A percentile compares a stretch with the other conserved stretches of the same genome.
Conservation (phyloP, 2,113 vertebrate species). For the Helogale parvula region DNA sequence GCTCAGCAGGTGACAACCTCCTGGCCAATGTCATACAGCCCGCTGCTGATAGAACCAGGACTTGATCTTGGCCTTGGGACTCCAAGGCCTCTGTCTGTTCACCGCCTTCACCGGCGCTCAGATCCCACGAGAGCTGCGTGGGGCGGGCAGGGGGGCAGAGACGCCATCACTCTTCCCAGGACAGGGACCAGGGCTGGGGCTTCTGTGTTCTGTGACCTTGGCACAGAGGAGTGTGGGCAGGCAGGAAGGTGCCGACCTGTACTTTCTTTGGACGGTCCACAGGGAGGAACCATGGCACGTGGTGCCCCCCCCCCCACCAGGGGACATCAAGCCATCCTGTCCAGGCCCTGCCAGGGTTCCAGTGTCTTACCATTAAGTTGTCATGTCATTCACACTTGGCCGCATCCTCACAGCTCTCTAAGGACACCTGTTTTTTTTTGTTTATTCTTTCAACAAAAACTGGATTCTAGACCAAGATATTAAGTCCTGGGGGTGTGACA, state of each 20-base stretch:
- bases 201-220: not conserved
- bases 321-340: not conserved
- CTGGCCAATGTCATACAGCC: not conserved
- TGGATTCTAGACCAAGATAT: not conserved
- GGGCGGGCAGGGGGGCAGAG: no score
- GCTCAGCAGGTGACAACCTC: not conserved
- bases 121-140: not conserved
- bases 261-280: not conserved
- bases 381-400: not conserved
- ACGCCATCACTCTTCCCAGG: not conserved
- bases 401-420: not conserved
- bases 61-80: not conserved
- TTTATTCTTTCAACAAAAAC: not conserved
- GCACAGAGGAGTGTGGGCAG: not conserved
- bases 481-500: not conserved
- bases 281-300: accelerated
- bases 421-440: not conserved
- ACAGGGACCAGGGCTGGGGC: not conserved
- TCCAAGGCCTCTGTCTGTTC: no score
- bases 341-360: not conserved
- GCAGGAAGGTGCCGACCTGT: accelerated
- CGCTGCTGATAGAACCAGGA: not conserved
- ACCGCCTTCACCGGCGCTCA: not conserved
- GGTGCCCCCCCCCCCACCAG: accelerated
- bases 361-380: not conserved